Evolutionary conservation across 2,888 invertebrate genomes (phyloP), one percentile per base, ranked within the genome.

Genomic region (Oasisia sp.): DNA sequence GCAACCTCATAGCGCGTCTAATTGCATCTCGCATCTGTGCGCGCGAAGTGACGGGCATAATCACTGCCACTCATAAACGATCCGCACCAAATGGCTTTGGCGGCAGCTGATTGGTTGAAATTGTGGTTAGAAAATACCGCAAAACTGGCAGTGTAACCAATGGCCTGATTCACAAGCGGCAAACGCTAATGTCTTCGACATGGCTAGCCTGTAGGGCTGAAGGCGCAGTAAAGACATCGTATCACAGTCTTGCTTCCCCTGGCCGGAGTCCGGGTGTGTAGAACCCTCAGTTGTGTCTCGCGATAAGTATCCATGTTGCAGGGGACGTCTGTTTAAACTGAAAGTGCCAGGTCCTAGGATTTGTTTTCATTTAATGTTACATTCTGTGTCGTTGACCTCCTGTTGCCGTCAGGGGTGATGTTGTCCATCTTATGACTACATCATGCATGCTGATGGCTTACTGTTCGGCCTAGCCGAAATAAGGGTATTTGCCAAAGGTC

Each of bases 11-110:
- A 7, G 74, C 74, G 19, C 19, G 74, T 74, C 74, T 74, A 74
- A 74, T 74, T 74, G 27, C 74, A 74, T 74, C 74, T 74, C 74
- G 74, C 74, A 74, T 74, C 74, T 74, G 74, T 74, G 74, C 27
- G 74, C 74, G n/a, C 74, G 19, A 19, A 74, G 19, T 27, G 19
- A n/a, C 74, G 7, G 4, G 74, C 74, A 74, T 74, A 27, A n/a
- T 19, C 74, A 74, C 74, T 74, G 74, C 74, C 74, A n/a, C 74
- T 74, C 74, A 74, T 74, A 74, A 74, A 74, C n/a, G 74, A 19
- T 74, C 74, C 74, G 27, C 74, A 27, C 27, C 74, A 74, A 74
- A 27, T 19, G 74, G 74, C 74, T 14, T 14, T 19, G 19, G 74
- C 74, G 74, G 74, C 74, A 74, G 27, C 74, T 19, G 74, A 74